A percentile compares a stretch with the other conserved stretches of the same genome.
phyloP scores from a whole-genome alignment of 2,113 vertebrate genomes.

The Dascyllus trimaculatus region DNA sequence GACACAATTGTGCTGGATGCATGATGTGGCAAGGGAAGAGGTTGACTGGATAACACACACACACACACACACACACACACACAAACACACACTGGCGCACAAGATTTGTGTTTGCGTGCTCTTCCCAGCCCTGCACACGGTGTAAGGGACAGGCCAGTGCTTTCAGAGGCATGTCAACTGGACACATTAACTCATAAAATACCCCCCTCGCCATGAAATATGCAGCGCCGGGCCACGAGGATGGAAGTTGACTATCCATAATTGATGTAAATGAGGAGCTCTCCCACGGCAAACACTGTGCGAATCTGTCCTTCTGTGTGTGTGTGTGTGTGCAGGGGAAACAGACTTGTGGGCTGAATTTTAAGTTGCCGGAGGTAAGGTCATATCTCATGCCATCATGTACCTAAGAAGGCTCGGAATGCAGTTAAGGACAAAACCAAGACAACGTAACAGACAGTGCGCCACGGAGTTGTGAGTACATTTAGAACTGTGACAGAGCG shows the following conservation, averaged over 20 bases:
- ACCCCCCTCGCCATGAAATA: slow-evolving; percentile 83
- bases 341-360: slow-evolving; percentile 69
- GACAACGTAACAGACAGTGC: slow-evolving; percentile 33
- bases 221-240: slow-evolving; percentile 80
- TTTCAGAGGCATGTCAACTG: slow-evolving; percentile 84
- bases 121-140: slow-evolving; percentile 48
- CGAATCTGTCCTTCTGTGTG: slow-evolving; percentile 59
- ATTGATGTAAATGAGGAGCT: slow-evolving; percentile 88
- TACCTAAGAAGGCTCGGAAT: slow-evolving; percentile 40
- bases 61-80: slow-evolving; percentile 41
- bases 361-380: slow-evolving; percentile 70
- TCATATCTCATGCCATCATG: slow-evolving; percentile 65
- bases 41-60: slow-evolving; percentile 49
- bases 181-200: slow-evolving; percentile 87
- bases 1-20: slow-evolving; percentile 51
- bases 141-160: slow-evolving; percentile 79
- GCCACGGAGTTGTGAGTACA: slow-evolving; percentile 15
- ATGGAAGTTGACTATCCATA: slow-evolving; percentile 84
- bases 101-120: slow-evolving; percentile 70
- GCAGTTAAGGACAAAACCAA: slow-evolving; percentile 46
- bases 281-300: slow-evolving; percentile 76
- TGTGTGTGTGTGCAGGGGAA: slow-evolving; percentile 44
- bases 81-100: slow-evolving; percentile 21
- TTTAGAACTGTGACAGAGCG: slow-evolving; percentile 1
- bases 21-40: slow-evolving; percentile 44